Evolutionary conservation across 2,113 vertebrate genomes (phyloP), one percentile per base, ranked within the genome.

Genomic region (Barbus barbus): DNA sequence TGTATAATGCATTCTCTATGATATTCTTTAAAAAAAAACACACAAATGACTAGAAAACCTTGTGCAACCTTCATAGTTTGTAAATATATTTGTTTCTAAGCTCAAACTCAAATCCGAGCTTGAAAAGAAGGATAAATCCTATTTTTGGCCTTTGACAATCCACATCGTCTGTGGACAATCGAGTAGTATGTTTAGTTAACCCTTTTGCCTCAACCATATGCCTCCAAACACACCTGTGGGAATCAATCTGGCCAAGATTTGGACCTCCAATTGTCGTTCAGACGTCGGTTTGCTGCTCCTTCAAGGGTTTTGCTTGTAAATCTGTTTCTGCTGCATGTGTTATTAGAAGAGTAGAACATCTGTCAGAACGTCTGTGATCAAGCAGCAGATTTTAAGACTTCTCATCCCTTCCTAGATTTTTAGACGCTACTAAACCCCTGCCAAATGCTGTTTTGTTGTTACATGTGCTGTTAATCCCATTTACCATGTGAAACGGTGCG

Each of bases 391-490:
- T 69, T 69, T 5, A 69, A 38, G 67, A 38, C 67, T n/a, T 71
- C 33, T 69, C 4, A 9, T 69, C 65, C 22, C 65, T 71, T 71
- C 31, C 67, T 38, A 9, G 20, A 0, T 71, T 38, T 69, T 71
- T 13, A 71, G 67, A 2, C 20, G 2, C 22, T 58, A n/a, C 20
- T 58, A n/a, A 22, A 71, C 20, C 67, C 36, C 33, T 36, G 65
- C 65, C 67, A 71, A 69, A 69, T 22, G 9, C 67, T 38, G 67
- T 71, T 69, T 36, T 69, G 18, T 36, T 12, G 31, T 22, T 69
- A 38, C 65, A 69, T 69, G 67, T 71, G 67, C 9, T 71, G 20
- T 69, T 69, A n/a, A 69, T 69, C 65, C 20, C 33, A 71, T 38
- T 71, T 38, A 71, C 33, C 36, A 13, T 71, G 33, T 38, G 67